Conservation (phyloP, 2,113 vertebrate genomes). For the Protobothrops flavoviridis region DNA sequence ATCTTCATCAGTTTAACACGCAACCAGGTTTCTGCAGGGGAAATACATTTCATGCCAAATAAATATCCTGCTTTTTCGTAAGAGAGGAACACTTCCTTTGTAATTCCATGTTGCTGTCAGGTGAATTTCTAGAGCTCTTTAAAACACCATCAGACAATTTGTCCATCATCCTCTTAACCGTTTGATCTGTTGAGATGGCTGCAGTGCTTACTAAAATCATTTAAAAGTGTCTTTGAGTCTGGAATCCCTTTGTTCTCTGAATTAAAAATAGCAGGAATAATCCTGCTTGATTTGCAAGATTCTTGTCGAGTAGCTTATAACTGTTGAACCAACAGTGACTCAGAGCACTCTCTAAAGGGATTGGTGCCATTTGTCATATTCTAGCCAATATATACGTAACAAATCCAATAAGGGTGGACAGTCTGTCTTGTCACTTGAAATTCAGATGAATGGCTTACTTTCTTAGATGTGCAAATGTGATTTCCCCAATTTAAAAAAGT, state of each 20-base stretch:
- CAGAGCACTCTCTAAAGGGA: conserved; percentile 57
- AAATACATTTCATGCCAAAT: conserved; percentile 64
- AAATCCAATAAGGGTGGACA: conserved; percentile 52
- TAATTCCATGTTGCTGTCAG: conserved; percentile 59
- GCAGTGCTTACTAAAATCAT: conserved; percentile 69
- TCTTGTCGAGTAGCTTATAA: conserved; percentile 69
- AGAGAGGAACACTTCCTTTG: conserved; percentile 62
- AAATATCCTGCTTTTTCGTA: conserved; percentile 58
- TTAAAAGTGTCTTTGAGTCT: conserved; percentile 68
- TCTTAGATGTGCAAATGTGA: conserved; percentile 54
- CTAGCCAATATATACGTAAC: conserved; percentile 58
- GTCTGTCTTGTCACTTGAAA: conserved; percentile 52
- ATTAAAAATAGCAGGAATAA: conserved; percentile 69
- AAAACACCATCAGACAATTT: conserved; percentile 67
- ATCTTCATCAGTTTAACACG: conserved; percentile 49
- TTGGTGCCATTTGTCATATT: conserved; percentile 62
- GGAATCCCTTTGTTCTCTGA: conserved; percentile 70
- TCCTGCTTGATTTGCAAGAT: conserved; percentile 70
- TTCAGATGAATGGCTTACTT: conserved; percentile 32
- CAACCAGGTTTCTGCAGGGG: conserved; percentile 47
- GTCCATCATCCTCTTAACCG: conserved; percentile 71
- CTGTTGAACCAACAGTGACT: conserved; percentile 66
- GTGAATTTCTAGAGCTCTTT: conserved; percentile 64
- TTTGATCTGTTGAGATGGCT: conserved; percentile 69
- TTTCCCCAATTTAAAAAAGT: conserved; percentile 27